Conservation (phyloP, 2,113 vertebrate genomes). For the Cnemophilus loriae region DNA sequence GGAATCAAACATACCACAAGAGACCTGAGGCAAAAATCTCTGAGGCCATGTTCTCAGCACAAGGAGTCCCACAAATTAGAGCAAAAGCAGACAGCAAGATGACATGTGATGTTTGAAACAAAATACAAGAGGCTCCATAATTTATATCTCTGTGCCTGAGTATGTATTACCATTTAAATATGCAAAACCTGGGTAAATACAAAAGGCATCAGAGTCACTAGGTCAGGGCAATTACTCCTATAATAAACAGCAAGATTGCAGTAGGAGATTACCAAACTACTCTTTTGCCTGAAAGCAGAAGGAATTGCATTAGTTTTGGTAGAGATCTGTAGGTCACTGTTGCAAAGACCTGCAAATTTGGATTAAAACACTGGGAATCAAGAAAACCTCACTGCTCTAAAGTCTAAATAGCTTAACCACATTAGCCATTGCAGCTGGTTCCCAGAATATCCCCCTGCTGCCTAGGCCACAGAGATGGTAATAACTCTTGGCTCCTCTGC, state of each 20-base stretch:
- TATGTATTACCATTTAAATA: not conserved
- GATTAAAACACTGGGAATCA: not conserved
- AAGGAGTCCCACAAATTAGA: not conserved
- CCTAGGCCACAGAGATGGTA: not conserved
- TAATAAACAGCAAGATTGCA: not conserved
- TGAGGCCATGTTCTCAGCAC: not conserved
- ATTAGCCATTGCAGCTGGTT: not conserved
- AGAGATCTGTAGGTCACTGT: not conserved
- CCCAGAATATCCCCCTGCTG: not conserved
- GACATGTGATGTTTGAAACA: not conserved
- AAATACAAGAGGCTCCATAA: not conserved
- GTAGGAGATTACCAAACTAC: not conserved
- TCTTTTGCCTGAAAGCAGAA: not conserved
- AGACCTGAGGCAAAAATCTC: constrained; percentile 28
- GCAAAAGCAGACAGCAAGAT: not conserved
- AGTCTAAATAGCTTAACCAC: not conserved
- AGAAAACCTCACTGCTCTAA: not conserved
- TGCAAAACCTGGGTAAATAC: not conserved
- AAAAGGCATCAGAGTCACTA: not conserved
- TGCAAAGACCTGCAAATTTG: not conserved
- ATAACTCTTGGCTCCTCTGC: not conserved
- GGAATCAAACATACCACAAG: not conserved
- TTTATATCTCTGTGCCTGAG: not conserved
- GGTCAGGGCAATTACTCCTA: not conserved
- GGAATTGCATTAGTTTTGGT: not conserved